Conservation (phyloP, 1,140 invertebrate species). For the Lasioglossum baleicum region DNA sequence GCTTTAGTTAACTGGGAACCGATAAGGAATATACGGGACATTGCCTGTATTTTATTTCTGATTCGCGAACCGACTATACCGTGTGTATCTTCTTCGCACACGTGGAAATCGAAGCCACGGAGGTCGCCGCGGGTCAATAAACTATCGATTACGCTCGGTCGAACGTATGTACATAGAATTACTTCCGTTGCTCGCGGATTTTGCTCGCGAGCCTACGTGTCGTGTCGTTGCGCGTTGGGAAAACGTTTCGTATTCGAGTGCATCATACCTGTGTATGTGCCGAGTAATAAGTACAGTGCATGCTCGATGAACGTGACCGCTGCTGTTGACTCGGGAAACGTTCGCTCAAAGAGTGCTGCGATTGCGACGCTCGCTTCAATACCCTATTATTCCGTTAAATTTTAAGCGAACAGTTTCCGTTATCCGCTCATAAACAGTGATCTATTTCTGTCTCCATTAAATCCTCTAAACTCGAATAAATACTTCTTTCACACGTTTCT, state of each 20-base stretch:
- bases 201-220: neutral
- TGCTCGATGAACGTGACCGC: neutral
- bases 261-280: neutral
- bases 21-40: neutral
- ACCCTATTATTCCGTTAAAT: too few relatives aligned
- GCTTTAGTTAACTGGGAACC: neutral
- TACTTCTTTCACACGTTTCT: too few relatives aligned
- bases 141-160: constrained; percentile 35
- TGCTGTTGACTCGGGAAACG: neutral
- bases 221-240: neutral
- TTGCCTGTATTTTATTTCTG: constrained; percentile 12
- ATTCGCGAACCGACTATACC: neutral
- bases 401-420: too few relatives aligned
- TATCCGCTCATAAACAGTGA: too few relatives aligned
- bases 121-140: constrained; percentile 30
- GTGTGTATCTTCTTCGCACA: neutral
- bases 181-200: constrained; percentile 22
- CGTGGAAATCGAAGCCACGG: constrained; percentile 23
- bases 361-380: neutral
- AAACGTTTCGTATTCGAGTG: neutral
- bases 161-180: neutral
- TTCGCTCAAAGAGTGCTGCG: neutral
- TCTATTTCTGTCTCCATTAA: too few relatives aligned
- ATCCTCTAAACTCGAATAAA: too few relatives aligned
- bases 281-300: neutral